phyloP scores from a whole-genome alignment of 2,113 vertebrate species.

The Syngnathus scovelli region DNA sequence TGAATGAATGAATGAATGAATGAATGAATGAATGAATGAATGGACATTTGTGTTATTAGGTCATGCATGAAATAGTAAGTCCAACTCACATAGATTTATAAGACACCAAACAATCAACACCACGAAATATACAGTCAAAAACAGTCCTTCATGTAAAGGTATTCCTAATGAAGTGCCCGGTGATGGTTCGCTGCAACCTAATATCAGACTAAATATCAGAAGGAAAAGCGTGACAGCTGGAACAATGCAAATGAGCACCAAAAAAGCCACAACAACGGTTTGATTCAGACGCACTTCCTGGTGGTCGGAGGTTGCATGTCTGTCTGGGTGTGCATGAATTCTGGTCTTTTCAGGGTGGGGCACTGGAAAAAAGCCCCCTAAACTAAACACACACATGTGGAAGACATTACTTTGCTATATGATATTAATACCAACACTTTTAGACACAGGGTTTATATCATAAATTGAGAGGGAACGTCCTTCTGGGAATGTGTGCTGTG shows the following conservation, averaged over 20 bases:
- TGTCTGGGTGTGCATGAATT: slow-evolving; percentile 17
- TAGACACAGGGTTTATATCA: not conserved
- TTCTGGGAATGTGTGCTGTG: not conserved
- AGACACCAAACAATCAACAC: too few relatives aligned
- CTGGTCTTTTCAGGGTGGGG: slow-evolving; percentile 14
- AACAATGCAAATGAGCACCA: not conserved
- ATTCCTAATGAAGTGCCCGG: not conserved
- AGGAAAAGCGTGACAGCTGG: slow-evolving; percentile 7
- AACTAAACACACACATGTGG: slow-evolving; percentile 7
- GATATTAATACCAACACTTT: not conserved
- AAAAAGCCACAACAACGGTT: not conserved
- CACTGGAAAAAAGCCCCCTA: slow-evolving; percentile 6
- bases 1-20: too few relatives aligned
- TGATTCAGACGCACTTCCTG: slow-evolving; percentile 4
- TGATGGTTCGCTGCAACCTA: not conserved
- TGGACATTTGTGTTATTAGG: too few relatives aligned
- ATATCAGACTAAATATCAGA: not conserved
- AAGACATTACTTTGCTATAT: not conserved
- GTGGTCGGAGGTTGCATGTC: slow-evolving; percentile 32
- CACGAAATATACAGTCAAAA: not conserved
- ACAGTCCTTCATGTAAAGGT: not conserved
- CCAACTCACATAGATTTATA: too few relatives aligned
- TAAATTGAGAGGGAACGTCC: not conserved
- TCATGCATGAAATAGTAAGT: too few relatives aligned
- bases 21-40: too few relatives aligned